Evolutionary conservation across 2,888 invertebrate genomes (phyloP), one percentile per base, ranked within the genome.

Genomic region (Nemotelus nigrinus): DNA sequence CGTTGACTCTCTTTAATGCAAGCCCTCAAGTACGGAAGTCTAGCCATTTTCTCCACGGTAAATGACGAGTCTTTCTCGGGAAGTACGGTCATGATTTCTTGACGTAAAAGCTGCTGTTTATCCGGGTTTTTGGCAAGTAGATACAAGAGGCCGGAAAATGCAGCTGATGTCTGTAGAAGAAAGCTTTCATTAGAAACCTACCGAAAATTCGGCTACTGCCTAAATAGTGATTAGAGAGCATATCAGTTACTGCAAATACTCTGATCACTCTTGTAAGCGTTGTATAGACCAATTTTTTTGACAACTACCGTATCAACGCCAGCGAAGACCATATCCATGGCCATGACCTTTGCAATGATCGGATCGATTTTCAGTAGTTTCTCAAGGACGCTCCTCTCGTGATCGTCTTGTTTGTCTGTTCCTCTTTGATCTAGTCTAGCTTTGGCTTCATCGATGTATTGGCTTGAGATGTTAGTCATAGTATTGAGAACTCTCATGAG

Each of bases 1-100:
- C 94, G 89, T 74, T 93, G 86, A 0, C 92, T 89, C 84, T 95
- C 94, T 83, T 93, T 94, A 60, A 94, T 89, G 82, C 93, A 93
- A 0, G 93, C 93, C 79, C 90, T 91, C n/a, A 94, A 83, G 82
- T 93, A 94, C 0, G 90, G 89, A 76, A 90, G 85, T 75, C 88
- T 84, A 10, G 86, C 84, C 74, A 90, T 83, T 72, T 87, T 85
- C 2, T 88, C 85, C 0, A 86, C 83, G 1, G 88, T 89, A 45
- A 90, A 81, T 2, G 83, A 82, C 0, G 88, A 85, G 65, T 85
- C 81, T 77, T 87, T 88, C 1, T 84, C 80, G 0, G 89, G 88
- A 47, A 90, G 80, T 10, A 87, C 84, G 0, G 83, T 83, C 0
- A 84, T 80, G 3, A 92, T 82, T 85, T 94, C 93, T 65, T 89